phyloP scores from a whole-genome alignment of 2,113 vertebrate species.

The Dipodomys merriami region DNA sequence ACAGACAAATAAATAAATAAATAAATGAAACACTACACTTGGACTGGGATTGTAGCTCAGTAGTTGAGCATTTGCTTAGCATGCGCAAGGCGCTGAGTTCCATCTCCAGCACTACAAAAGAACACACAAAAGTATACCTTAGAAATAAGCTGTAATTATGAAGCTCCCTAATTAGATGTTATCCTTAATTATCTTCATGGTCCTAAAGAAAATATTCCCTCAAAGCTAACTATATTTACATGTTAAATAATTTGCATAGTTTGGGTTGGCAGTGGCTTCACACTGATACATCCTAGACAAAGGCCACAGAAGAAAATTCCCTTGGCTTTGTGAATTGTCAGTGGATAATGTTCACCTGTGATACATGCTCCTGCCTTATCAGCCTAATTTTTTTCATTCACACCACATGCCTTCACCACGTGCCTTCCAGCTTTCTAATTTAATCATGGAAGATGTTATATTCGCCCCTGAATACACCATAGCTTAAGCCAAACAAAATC shows the following conservation, averaged over 20 bases:
- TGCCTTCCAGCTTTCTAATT: background rate
- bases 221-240: background rate
- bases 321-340: background rate
- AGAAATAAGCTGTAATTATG: background rate
- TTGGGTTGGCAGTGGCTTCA: background rate
- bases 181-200: fast-evolving
- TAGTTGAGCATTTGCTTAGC: background rate
- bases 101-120: too few relatives aligned
- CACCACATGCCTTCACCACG: background rate
- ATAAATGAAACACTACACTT: too few relatives aligned
- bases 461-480: background rate
- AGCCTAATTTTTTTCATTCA: background rate
- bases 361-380: background rate
- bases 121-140: background rate
- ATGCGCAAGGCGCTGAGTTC: background rate
- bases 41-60: background rate
- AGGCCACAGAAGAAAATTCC: background rate
- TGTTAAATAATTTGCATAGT: background rate
- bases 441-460: background rate
- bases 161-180: background rate
- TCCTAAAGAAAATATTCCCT: background rate
- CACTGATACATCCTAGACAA: background rate
- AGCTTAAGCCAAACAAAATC: too few relatives aligned
- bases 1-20: too few relatives aligned
- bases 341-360: background rate